These are phyloP conservation scores for Charaxes varanes DNA, from an alignment of 1,140 invertebrate species.

Conservation along the genomic window DNA sequence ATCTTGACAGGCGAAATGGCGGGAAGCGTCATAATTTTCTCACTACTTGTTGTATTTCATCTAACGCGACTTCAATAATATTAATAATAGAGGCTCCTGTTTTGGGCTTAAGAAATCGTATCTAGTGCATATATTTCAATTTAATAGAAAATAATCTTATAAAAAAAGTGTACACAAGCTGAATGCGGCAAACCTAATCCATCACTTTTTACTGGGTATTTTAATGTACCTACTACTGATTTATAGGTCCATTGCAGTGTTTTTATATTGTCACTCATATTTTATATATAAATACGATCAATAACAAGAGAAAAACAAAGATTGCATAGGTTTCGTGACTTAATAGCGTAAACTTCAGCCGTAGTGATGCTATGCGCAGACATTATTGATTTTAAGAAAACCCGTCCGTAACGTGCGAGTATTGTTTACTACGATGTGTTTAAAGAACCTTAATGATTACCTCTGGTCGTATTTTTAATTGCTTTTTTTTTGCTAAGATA, in stretches of 20 bases:
- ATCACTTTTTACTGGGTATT: too few relatives aligned
- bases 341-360: conserved; percentile 24
- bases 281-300: conserved; percentile 2
- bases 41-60: background rate
- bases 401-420: conserved; percentile 23
- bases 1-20: conserved; percentile 24
- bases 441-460: conserved; percentile 6
- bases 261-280: too few relatives aligned
- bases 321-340: conserved; percentile 13
- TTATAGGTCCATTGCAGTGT: too few relatives aligned
- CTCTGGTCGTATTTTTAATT: background rate
- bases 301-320: conserved; percentile 2
- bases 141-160: too few relatives aligned
- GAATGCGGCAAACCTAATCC: too few relatives aligned
- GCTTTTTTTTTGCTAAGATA: conserved; percentile 1
- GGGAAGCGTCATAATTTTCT: conserved; percentile 22
- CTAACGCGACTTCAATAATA: too few relatives aligned
- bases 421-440: conserved; percentile 26
- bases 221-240: too few relatives aligned
- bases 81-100: too few relatives aligned
- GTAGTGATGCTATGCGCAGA: conserved; percentile 42
- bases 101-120: too few relatives aligned
- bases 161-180: too few relatives aligned
- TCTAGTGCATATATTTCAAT: too few relatives aligned
- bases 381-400: conserved; percentile 56